Percentiles rank a stretch among this genome's conserved stretches.
Evolutionary conservation across 2,113 vertebrate species (phyloP).

Genomic region (Mustelus asterias): DNA sequence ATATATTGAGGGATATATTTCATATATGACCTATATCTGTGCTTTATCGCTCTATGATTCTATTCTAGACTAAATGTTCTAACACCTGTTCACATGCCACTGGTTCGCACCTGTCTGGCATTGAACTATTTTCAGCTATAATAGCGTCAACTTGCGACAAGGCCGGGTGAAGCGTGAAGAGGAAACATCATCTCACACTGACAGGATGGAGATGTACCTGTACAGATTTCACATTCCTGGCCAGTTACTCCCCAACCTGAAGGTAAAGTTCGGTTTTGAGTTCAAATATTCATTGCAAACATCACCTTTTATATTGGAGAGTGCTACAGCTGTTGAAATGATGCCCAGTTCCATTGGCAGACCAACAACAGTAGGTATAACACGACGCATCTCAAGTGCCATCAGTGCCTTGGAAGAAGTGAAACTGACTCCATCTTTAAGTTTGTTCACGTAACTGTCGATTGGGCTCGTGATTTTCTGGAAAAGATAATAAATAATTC

Average conservation of each 20-base stretch:
- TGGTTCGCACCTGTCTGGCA: neutral
- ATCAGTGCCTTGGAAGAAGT: constrained; percentile 55
- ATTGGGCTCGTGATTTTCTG: constrained; percentile 46
- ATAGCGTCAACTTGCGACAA: neutral
- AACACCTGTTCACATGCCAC: neutral
- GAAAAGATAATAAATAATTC: neutral
- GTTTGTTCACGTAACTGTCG: constrained; percentile 24
- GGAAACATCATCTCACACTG: neutral
- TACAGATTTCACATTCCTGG: neutral
- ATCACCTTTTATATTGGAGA: constrained; percentile 49
- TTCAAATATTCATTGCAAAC: neutral
- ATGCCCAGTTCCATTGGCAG: constrained; percentile 63
- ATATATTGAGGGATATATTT: neutral
- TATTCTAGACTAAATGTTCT: neutral
- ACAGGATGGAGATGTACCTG: neutral
- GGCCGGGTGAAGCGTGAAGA: neutral
- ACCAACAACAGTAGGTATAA: constrained; percentile 61
- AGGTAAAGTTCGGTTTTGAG: neutral
- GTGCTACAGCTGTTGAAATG: constrained; percentile 55
- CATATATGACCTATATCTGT: neutral
- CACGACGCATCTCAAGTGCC: constrained; percentile 54
- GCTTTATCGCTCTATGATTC: neutral
- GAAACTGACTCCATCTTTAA: constrained; percentile 48
- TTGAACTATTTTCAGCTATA: neutral
- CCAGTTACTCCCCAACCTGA: neutral